Percentiles rank a stretch among this genome's conserved stretches.
These are phyloP conservation scores for Melanogrammus aeglefinus DNA, from an alignment of 2,797 vertebrate genomes.

Conservation along the genomic window DNA sequence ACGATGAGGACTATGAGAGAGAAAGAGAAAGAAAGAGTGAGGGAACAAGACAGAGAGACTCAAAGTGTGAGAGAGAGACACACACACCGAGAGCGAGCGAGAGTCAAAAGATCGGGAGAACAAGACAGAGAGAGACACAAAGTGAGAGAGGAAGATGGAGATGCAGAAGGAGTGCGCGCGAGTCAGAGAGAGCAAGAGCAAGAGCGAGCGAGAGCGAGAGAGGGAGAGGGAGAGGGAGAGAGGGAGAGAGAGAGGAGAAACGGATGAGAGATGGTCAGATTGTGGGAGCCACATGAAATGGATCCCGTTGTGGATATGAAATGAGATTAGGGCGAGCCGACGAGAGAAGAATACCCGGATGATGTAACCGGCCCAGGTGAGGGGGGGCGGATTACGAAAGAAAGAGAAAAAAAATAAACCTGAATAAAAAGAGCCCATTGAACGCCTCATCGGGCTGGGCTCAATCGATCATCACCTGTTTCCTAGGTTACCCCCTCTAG, in stretches of 20 bases:
- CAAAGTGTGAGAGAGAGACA: background rate
- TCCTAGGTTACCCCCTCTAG: constrained; percentile 59
- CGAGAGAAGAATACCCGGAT: constrained; percentile 20
- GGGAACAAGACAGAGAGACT: background rate
- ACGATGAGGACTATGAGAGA: background rate
- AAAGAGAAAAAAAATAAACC: constrained; percentile 35
- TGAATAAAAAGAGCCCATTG: constrained; percentile 45
- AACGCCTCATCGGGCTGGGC: constrained; percentile 30
- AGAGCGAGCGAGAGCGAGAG: background rate
- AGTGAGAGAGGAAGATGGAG: background rate
- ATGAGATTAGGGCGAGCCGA: constrained; percentile 29
- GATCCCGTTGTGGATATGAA: constrained; percentile 40
- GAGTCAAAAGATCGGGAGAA: background rate
- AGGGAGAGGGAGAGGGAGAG: background rate
- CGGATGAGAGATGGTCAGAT: constrained; percentile 23
- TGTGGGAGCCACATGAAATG: constrained; percentile 33
- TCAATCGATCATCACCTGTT: constrained; percentile 48
- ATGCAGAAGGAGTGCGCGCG: background rate
- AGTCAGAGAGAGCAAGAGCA: background rate
- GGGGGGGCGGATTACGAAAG: constrained; percentile 12
- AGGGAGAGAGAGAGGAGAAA: constrained; percentile 2
- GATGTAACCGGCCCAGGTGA: constrained; percentile 26
- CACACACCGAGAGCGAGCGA: background rate
- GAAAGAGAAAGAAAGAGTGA: background rate
- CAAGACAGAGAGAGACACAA: background rate